A percentile compares a stretch with the other conserved stretches of the same genome.
These are phyloP conservation scores for Amblyopsis hoosieri DNA, from an alignment of 2,797 vertebrate species.

Conservation along the genomic window DNA sequence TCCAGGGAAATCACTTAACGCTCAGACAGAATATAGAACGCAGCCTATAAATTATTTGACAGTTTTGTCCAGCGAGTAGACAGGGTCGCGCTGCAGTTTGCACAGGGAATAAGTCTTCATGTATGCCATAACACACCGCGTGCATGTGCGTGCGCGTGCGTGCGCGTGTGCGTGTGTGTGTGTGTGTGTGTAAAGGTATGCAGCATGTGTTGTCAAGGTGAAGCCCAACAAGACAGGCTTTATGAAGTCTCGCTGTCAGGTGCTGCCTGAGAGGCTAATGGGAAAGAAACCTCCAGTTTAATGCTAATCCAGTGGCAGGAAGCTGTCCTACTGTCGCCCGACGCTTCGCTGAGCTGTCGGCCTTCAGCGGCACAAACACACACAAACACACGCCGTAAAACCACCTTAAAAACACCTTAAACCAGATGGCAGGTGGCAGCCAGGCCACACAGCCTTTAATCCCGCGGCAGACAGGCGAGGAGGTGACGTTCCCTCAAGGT, in stretches of 20 bases:
- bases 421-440: slow-evolving; percentile 50
- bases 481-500: slow-evolving; percentile 29
- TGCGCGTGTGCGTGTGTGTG: not conserved
- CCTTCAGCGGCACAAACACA: slow-evolving; percentile 32
- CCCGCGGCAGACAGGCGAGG: slow-evolving; percentile 8
- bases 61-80: no score
- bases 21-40: no score
- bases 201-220: slow-evolving; percentile 16
- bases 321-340: slow-evolving; percentile 20
- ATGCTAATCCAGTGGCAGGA: slow-evolving; percentile 23
- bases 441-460: slow-evolving; percentile 56
- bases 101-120: no score
- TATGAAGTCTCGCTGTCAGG: not conserved
- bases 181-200: slow-evolving; percentile 15
- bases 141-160: not conserved
- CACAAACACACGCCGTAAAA: slow-evolving; percentile 45
- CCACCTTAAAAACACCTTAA: slow-evolving; percentile 48
- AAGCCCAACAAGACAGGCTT: slow-evolving; percentile 10
- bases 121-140: not conserved
- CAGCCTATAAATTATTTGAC: no score
- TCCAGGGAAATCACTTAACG: no score
- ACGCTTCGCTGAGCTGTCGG: slow-evolving; percentile 41
- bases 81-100: no score
- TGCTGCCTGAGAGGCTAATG: slow-evolving; percentile 34
- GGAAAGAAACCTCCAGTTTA: slow-evolving; percentile 33